Conservation (phyloP, 2,888 invertebrate species). For the Escarpia spicata region DNA sequence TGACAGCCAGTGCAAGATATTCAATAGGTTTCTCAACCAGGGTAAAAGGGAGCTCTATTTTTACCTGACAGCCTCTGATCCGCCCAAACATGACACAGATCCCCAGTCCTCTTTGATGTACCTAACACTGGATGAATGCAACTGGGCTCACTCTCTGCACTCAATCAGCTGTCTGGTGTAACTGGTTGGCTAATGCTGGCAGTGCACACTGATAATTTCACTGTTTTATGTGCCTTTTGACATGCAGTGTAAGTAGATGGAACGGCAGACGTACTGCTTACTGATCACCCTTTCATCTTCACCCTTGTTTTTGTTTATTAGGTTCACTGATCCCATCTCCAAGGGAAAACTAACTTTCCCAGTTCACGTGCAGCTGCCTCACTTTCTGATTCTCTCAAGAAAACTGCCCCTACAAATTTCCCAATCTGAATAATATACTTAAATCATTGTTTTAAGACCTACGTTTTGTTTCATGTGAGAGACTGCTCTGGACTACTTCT, state of each 20-base stretch:
- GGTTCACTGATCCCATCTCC: too few relatives aligned
- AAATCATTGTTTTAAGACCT: too few relatives aligned
- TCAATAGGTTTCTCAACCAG: neutral
- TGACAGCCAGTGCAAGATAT: neutral
- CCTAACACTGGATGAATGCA: neutral
- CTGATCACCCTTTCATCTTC: too few relatives aligned
- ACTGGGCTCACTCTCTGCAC: neutral
- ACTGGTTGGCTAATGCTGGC: neutral
- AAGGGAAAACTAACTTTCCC: too few relatives aligned
- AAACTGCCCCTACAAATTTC: too few relatives aligned
- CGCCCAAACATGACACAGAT: neutral
- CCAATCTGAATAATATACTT: too few relatives aligned
- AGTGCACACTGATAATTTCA: conserved; percentile 16
- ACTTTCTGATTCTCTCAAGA: too few relatives aligned
- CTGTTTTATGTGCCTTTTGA: neutral
- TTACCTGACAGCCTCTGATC: neutral
- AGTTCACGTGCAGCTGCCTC: too few relatives aligned
- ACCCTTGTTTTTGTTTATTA: too few relatives aligned
- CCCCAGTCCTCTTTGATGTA: neutral
- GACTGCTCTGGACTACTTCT: too few relatives aligned
- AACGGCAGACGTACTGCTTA: neutral
- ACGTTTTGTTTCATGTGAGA: too few relatives aligned
- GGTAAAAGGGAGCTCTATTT: neutral
- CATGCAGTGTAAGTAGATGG: neutral
- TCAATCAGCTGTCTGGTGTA: conserved; percentile 9